Percentiles rank a stretch among this genome's conserved stretches.
Evolutionary conservation across 2,797 vertebrate genomes (phyloP).

Genomic region (Trichosurus vulpecula): DNA sequence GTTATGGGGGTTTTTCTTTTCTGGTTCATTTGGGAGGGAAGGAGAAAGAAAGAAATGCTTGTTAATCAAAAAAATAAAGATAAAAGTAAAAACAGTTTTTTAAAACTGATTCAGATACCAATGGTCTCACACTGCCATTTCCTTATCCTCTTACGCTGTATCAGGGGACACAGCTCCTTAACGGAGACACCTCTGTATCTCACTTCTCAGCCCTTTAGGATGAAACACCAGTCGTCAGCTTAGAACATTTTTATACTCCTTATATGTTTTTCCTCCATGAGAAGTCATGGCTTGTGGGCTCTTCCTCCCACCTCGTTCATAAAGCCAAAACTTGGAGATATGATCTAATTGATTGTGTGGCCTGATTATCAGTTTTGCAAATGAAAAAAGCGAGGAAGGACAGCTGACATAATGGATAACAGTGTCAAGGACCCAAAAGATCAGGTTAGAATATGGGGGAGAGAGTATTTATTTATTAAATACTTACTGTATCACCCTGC

Average conservation of each 20-base stretch:
- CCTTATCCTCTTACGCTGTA: too few relatives aligned
- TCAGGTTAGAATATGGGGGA: not conserved
- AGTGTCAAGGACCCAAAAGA: not conserved
- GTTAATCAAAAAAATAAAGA: too few relatives aligned
- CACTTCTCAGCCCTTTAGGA: not conserved
- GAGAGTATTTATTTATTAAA: not conserved
- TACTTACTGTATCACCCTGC: not conserved
- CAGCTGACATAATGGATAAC: not conserved
- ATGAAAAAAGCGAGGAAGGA: not conserved
- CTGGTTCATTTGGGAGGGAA: too few relatives aligned
- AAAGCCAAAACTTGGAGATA: not conserved
- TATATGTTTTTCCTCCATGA: not conserved
- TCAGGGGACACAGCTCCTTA: not conserved
- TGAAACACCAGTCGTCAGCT: not conserved
- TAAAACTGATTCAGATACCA: too few relatives aligned
- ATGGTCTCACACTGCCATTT: too few relatives aligned
- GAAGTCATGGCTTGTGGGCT: not conserved
- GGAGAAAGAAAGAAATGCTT: too few relatives aligned
- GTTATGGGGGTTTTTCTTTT: too few relatives aligned
- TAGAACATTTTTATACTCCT: not conserved
- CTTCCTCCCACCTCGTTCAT: not conserved
- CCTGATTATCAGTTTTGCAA: not conserved
- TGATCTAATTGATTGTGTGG: not conserved
- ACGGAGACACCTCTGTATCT: not conserved
- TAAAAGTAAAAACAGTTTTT: too few relatives aligned